Evolutionary conservation across 2,113 vertebrate species (phyloP).

Genomic region (Pantherophis guttatus): DNA sequence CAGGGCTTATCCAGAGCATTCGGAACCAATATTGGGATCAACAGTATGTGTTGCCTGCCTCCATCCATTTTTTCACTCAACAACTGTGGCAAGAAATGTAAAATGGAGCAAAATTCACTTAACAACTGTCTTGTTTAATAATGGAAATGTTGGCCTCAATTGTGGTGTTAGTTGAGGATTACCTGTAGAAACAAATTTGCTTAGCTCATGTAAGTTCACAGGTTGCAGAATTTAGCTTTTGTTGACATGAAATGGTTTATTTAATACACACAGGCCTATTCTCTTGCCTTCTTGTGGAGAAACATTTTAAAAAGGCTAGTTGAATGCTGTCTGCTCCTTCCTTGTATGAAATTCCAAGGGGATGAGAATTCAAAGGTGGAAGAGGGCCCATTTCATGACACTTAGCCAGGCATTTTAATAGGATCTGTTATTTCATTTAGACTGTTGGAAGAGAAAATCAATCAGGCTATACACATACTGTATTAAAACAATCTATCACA

Average conservation of each 20-base stretch:
- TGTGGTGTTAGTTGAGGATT: neutral
- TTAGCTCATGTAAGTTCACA: neutral
- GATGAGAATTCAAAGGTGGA: constrained; percentile 33
- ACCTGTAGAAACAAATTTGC: neutral
- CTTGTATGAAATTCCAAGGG: constrained; percentile 6
- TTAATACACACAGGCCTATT: neutral
- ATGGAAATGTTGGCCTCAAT: neutral
- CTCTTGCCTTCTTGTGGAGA: constrained; percentile 3
- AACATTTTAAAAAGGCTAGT: constrained; percentile 13
- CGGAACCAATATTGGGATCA: neutral
- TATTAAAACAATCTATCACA: constrained; percentile 22
- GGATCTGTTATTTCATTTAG: constrained; percentile 27
- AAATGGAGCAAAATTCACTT: neutral
- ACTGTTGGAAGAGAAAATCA: constrained; percentile 5
- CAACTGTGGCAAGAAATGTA: neutral
- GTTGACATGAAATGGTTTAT: neutral
- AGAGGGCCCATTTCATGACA: constrained; percentile 17
- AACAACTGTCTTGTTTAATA: neutral
- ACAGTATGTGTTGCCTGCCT: neutral
- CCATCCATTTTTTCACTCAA: neutral
- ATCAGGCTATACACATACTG: constrained; percentile 10
- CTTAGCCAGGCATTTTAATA: constrained; percentile 37
- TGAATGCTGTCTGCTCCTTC: constrained; percentile 25
- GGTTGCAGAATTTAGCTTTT: neutral
- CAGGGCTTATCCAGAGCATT: neutral